phyloP scores from a whole-genome alignment of 2,113 vertebrate species.

The Corydoras maculifer region DNA sequence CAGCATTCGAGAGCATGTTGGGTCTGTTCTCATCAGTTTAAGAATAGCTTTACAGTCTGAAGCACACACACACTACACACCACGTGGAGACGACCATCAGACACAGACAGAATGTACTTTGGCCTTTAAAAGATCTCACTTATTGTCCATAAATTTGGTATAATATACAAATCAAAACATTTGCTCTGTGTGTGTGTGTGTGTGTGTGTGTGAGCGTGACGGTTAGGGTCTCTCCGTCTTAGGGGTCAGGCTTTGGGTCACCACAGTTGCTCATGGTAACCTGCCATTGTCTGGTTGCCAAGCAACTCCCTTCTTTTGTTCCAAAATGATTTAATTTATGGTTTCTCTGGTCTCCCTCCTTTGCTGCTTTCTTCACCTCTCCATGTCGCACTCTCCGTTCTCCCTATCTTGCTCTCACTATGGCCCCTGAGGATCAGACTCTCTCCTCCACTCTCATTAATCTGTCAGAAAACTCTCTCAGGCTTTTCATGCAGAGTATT shows the following conservation, averaged over 20 bases:
- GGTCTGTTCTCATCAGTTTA: slow-evolving; percentile 9
- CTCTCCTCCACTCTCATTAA: slow-evolving; percentile 18
- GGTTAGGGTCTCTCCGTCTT: slow-evolving; percentile 53
- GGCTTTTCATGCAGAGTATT: not conserved
- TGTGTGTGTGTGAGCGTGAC: slow-evolving; percentile 22
- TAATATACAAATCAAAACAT: not conserved
- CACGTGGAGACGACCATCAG: not conserved
- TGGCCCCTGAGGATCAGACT: slow-evolving; percentile 40
- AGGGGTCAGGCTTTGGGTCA: slow-evolving; percentile 67
- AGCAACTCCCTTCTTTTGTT: slow-evolving; percentile 67
- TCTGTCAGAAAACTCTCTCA: slow-evolving; percentile 5
- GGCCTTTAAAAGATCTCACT: no score
- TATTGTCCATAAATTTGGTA: not conserved
- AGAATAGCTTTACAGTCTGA: not conserved
- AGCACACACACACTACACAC: slow-evolving; percentile 1
- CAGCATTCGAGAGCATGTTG: slow-evolving; percentile 1
- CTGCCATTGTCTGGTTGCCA: slow-evolving; percentile 60
- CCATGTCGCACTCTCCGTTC: slow-evolving; percentile 17
- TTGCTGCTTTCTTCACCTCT: slow-evolving; percentile 11
- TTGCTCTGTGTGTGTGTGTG: slow-evolving; percentile 9
- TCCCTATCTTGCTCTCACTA: slow-evolving; percentile 38
- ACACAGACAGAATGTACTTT: not conserved
- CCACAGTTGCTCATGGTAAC: slow-evolving; percentile 61
- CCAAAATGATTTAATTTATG: slow-evolving; percentile 68
- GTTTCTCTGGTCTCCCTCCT: slow-evolving; percentile 50